Evolutionary conservation across 2,888 invertebrate genomes (phyloP).

Genomic region (Sesamia inferens): DNA sequence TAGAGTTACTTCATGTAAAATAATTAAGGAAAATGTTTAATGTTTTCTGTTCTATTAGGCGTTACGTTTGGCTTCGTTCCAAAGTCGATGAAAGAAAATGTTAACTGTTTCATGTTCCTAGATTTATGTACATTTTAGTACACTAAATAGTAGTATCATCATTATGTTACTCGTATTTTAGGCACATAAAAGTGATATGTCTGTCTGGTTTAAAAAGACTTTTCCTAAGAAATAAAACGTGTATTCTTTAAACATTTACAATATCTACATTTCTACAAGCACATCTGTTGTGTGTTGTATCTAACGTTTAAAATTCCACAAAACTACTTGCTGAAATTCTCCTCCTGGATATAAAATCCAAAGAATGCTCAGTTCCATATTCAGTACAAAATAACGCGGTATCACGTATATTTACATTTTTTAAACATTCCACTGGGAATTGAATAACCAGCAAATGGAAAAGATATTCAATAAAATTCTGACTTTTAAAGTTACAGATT

Average conservation of each 20-base stretch:
- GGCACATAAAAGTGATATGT: not conserved
- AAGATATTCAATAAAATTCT: constrained; percentile 46
- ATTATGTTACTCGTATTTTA: not conserved
- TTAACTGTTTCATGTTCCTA: not conserved
- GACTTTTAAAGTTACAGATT: constrained; percentile 37
- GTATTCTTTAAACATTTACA: not conserved
- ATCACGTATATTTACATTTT: constrained; percentile 28
- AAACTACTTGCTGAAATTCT: constrained; percentile 10
- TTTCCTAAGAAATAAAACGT: not conserved
- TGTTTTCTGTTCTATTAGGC: constrained; percentile 3
- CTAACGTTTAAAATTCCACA: constrained; percentile 12
- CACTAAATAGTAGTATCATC: not conserved
- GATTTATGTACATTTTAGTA: not conserved
- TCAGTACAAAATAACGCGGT: constrained; percentile 25
- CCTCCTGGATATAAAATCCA: constrained; percentile 7
- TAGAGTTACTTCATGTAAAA: constrained; percentile 35
- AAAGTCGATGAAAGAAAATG: not conserved
- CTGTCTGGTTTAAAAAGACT: not conserved
- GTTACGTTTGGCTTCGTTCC: constrained; percentile 23
- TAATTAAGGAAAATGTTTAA: constrained; percentile 30
- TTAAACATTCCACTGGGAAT: constrained; percentile 35
- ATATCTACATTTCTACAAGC: not conserved
- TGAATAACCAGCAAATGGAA: constrained; percentile 44
- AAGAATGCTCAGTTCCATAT: constrained; percentile 8
- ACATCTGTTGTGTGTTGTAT: too few species aligned